phyloP scores from a whole-genome alignment of 35 echinoderm and acorn worm species.

The Chiridota heheva region DNA sequence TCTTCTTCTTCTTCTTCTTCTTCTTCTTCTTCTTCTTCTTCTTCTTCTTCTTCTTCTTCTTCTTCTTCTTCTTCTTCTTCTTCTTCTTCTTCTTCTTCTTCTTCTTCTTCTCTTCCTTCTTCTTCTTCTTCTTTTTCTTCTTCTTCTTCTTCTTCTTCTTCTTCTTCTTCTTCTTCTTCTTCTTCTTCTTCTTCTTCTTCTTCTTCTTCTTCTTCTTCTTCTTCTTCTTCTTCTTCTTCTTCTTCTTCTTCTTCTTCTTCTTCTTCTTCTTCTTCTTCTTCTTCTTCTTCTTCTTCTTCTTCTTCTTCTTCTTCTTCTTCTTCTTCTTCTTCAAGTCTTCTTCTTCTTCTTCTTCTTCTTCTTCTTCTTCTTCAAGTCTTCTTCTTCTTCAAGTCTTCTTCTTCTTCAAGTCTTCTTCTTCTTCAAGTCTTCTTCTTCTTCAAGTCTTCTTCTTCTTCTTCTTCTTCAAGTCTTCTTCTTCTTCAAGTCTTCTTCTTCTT shows the following conservation, averaged over 20 bases:
- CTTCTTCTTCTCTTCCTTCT: conserved; percentile 5
- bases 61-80: conserved; percentile 6
- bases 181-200: conserved; percentile 6
- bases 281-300: conserved; percentile 6
- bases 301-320: conserved; percentile 6
- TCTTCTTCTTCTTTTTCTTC: conserved; percentile 6
- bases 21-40: conserved; percentile 6
- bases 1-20: conserved; percentile 6
- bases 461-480: no score
- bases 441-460: conserved; percentile 6
- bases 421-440: no score
- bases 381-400: no score
- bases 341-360: no score
- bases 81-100: conserved; percentile 6
- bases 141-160: conserved; percentile 6
- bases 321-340: no score
- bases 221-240: background rate
- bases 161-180: background rate
- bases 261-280: conserved; percentile 6
- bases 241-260: conserved; percentile 1
- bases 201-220: conserved; percentile 6
- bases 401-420: no score
- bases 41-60: conserved; percentile 6
- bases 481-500: no score
- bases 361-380: conserved; percentile 5